Evolutionary conservation across 2,797 vertebrate genomes (phyloP).

Genomic region (Leptatherina wallacei): DNA sequence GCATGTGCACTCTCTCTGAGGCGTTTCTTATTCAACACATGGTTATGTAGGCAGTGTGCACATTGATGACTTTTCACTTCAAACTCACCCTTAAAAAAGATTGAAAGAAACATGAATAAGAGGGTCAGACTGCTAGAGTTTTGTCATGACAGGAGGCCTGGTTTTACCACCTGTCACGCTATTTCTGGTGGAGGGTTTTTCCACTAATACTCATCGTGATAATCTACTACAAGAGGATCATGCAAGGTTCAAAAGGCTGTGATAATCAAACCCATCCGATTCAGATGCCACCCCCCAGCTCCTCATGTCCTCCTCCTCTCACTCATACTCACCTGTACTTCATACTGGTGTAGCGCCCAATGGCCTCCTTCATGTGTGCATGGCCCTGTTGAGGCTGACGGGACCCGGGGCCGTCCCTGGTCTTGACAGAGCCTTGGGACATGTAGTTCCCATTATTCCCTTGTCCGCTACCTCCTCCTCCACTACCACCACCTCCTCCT

Average conservation of each 20-base stretch:
- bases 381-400: conserved; percentile 79
- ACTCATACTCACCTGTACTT: conserved; percentile 84
- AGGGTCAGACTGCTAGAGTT: not conserved
- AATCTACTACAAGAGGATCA: conserved; percentile 35
- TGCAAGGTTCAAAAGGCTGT: conserved; percentile 47
- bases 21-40: conserved; percentile 37
- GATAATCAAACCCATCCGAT: conserved; percentile 35
- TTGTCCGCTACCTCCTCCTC: conserved; percentile 70
- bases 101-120: not conserved
- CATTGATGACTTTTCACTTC: conserved; percentile 33
- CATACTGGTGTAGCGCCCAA: conserved; percentile 85
- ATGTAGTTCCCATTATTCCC: conserved; percentile 82
- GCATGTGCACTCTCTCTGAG: conserved; percentile 17
- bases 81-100: conserved; percentile 36
- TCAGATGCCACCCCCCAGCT: not conserved
- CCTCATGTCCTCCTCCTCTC: conserved; percentile 12
- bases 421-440: conserved; percentile 77
- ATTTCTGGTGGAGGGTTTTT: conserved; percentile 23
- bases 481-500: conserved; percentile 53
- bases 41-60: conserved; percentile 26
- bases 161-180: conserved; percentile 4
- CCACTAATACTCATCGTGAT: conserved; percentile 21
- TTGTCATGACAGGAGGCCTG: conserved; percentile 4
- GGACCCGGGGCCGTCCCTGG: conserved; percentile 74
- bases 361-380: conserved; percentile 87